Evolutionary conservation across 2,888 invertebrate species (phyloP).

Genomic region (Unio pictorum): DNA sequence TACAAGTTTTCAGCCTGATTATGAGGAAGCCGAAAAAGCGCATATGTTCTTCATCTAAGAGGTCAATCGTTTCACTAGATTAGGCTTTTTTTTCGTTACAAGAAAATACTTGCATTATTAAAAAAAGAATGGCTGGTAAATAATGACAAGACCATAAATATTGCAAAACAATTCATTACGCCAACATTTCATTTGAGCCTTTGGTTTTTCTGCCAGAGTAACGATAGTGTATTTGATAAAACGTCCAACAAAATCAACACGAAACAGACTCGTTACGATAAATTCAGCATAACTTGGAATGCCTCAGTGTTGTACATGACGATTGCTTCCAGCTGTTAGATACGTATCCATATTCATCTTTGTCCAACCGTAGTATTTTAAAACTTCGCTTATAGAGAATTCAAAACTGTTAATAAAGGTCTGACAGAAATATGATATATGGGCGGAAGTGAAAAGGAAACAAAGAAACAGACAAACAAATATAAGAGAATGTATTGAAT

Average conservation of each 20-base stretch:
- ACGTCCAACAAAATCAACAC: slow-evolving; percentile 91
- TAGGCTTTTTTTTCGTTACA: no score
- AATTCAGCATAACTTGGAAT: slow-evolving; percentile 88
- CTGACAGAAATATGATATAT: slow-evolving; percentile 28
- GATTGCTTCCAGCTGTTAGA: slow-evolving; percentile 44
- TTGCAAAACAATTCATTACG: neutral
- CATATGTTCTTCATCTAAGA: no score
- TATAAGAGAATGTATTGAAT: no score
- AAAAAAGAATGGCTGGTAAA: no score
- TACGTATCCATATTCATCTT: slow-evolving; percentile 59
- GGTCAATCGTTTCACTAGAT: no score
- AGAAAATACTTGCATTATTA: no score
- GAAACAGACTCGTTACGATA: slow-evolving; percentile 82
- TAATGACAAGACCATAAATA: no score
- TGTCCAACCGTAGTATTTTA: slow-evolving; percentile 40
- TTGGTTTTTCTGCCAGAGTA: slow-evolving; percentile 49
- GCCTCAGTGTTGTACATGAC: slow-evolving; percentile 87
- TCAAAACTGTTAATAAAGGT: slow-evolving; percentile 45
- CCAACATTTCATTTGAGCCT: slow-evolving; percentile 29
- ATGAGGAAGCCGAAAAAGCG: no score
- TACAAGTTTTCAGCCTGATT: no score
- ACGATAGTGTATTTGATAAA: slow-evolving; percentile 83
- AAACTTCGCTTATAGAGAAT: slow-evolving; percentile 38
- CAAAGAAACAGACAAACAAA: no score
- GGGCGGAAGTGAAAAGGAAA: no score